Percentiles rank a stretch among this genome's conserved stretches.
These are phyloP conservation scores for Bombus pascuorum DNA, from an alignment of 1,140 invertebrate genomes.

Conservation along the genomic window DNA sequence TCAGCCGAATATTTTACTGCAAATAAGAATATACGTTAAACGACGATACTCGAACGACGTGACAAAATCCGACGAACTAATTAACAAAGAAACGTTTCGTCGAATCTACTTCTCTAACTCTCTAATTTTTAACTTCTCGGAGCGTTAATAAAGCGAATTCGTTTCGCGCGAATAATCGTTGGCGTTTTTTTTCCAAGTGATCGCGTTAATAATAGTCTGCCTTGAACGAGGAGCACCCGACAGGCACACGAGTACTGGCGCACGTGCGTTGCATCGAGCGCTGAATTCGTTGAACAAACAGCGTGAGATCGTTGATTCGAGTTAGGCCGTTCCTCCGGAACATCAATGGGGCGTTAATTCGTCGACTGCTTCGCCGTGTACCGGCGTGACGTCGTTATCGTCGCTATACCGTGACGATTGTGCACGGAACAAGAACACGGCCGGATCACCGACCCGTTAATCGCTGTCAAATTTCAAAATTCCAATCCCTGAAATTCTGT, in stretches of 20 bases:
- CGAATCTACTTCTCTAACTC: too few relatives aligned
- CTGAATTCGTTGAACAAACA: constrained; percentile 42
- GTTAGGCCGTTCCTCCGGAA: constrained; percentile 56
- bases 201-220: neutral
- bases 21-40: neutral
- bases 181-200: neutral
- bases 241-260: constrained; percentile 3
- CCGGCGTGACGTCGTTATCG: constrained; percentile 60
- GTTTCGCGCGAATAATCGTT: neutral
- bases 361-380: constrained; percentile 55
- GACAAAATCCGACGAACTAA: neutral
- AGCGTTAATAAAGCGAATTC: neutral
- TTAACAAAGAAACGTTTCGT: neutral
- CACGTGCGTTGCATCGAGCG: constrained; percentile 28
- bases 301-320: constrained; percentile 55
- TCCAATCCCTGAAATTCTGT: neutral
- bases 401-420: constrained; percentile 63
- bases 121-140: too few relatives aligned
- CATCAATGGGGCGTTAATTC: constrained; percentile 68
- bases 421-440: constrained; percentile 59
- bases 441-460: constrained; percentile 55
- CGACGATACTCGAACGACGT: neutral
- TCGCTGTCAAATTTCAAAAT: constrained; percentile 61
- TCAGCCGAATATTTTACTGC: too few relatives aligned
- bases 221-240: neutral